A percentile compares a stretch with the other conserved stretches of the same genome.
Evolutionary conservation across 2,797 vertebrate genomes (phyloP).

Genomic region (Botia kubotai): DNA sequence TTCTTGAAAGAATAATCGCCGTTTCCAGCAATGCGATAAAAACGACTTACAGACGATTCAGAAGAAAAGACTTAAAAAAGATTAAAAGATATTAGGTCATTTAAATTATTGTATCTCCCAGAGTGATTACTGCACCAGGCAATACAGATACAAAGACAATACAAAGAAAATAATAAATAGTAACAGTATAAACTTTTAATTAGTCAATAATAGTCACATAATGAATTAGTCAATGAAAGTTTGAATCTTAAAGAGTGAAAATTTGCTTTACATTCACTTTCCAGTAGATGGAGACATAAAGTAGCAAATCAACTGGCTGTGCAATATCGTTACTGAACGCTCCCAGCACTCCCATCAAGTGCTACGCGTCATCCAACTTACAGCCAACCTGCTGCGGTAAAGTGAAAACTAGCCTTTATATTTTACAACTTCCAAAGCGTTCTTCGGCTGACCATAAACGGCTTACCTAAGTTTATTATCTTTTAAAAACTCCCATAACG

Average conservation of each 20-base stretch:
- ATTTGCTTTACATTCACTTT: not conserved
- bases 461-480: not conserved
- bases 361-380: conserved; percentile 17
- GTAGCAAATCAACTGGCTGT: conserved; percentile 11
- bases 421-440: not conserved
- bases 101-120: no score
- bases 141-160: no score
- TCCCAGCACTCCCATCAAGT: conserved; percentile 9
- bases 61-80: no score
- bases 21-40: no score
- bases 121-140: no score
- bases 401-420: not conserved
- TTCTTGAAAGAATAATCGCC: no score
- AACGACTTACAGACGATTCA: no score
- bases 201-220: no score
- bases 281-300: conserved; percentile 72
- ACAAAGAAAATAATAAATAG: no score
- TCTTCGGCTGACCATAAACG: not conserved
- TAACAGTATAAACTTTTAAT: no score
- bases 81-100: no score
- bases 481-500: not conserved
- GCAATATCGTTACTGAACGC: not conserved
- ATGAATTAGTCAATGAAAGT: no score
- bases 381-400: conserved; percentile 19
- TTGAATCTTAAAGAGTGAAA: not conserved